phyloP scores from a whole-genome alignment of 2,113 vertebrate species.

The Climacteris rufus region DNA sequence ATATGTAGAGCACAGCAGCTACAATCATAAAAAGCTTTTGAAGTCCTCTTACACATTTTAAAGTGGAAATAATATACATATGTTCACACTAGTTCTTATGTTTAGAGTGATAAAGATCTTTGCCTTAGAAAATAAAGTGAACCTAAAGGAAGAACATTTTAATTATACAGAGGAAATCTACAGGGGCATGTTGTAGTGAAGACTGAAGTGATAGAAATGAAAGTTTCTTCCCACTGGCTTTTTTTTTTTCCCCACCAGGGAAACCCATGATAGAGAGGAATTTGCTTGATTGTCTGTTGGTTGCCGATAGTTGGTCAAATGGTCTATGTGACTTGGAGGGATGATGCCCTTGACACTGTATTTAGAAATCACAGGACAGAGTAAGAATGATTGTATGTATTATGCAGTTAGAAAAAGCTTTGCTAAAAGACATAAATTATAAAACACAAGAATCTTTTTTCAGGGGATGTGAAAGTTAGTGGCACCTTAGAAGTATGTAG shows the following conservation, averaged over 20 bases:
- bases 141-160: background rate
- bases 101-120: background rate
- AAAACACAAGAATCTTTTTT: background rate
- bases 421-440: background rate
- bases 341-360: rapidly evolving
- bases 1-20: background rate
- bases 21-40: background rate
- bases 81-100: background rate
- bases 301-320: background rate
- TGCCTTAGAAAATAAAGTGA: background rate
- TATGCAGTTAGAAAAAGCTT: background rate
- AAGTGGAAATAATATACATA: background rate
- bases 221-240: background rate
- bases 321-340: background rate
- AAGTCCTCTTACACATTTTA: background rate
- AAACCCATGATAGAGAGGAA: background rate
- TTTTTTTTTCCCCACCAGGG: background rate
- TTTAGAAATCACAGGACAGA: background rate
- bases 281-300: background rate
- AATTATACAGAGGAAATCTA: background rate
- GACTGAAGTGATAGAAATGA: background rate
- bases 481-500: background rate
- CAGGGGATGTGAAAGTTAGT: background rate
- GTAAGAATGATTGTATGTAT: background rate
- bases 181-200: background rate